Conservation (phyloP, 2,797 vertebrate genomes). For the Phataginus tricuspis region DNA sequence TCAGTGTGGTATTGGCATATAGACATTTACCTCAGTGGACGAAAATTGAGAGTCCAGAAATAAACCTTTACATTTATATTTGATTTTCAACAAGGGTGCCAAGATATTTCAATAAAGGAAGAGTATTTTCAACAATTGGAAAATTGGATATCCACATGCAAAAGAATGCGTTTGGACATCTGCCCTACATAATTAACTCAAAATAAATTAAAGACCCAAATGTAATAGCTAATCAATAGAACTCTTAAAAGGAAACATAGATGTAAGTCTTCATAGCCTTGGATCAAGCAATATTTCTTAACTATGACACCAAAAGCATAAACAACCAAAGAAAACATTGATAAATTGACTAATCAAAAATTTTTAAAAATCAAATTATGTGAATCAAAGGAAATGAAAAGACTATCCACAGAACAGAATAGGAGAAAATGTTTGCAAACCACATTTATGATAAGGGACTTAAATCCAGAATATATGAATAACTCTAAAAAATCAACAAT, state of each 20-base stretch:
- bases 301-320: not conserved
- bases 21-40: not conserved
- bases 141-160: not conserved
- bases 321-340: not conserved
- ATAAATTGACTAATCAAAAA: not conserved
- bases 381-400: constrained; percentile 37
- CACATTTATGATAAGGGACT: not conserved
- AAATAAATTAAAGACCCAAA: constrained; percentile 23
- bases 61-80: constrained; percentile 18
- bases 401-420: not conserved
- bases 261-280: not conserved
- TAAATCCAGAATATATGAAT: not conserved
- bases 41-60: not conserved
- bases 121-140: constrained; percentile 11
- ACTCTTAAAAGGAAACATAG: constrained; percentile 6
- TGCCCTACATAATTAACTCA: not conserved
- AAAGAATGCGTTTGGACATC: not conserved
- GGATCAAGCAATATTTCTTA: constrained; percentile 1
- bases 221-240: not conserved
- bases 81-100: not conserved
- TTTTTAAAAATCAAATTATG: not conserved
- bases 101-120: constrained; percentile 32
- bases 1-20: not conserved
- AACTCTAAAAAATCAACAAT: not conserved
- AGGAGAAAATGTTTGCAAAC: not conserved